Evolutionary conservation across 2,888 invertebrate genomes (phyloP).

Genomic region (Pogonocherus hispidulus): DNA sequence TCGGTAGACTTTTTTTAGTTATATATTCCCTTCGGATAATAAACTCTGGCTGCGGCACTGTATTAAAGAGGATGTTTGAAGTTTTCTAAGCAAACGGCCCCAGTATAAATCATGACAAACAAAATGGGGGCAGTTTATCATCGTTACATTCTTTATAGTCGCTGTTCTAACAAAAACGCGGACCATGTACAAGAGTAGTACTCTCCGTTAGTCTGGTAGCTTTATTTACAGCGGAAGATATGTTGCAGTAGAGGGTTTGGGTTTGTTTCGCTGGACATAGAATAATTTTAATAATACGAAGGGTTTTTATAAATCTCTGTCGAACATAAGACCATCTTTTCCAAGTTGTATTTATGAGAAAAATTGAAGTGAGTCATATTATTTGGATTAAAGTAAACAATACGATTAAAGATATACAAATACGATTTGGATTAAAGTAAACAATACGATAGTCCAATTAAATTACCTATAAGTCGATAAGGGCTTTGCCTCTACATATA

Average conservation of each 20-base stretch:
- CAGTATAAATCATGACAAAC: conserved; percentile 48
- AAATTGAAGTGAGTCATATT: too few relatives aligned
- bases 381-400: too few relatives aligned
- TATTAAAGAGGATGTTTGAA: conserved; percentile 47
- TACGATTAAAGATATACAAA: too few relatives aligned
- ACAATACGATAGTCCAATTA: too few relatives aligned
- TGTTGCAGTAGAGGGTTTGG: neutral
- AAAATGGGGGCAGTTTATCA: conserved; percentile 50
- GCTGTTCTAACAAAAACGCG: conserved; percentile 30
- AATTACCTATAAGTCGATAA: too few relatives aligned
- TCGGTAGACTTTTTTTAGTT: too few relatives aligned
- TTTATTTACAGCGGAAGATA: conserved; percentile 14
- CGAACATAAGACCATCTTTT: neutral
- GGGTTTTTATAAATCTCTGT: neutral
- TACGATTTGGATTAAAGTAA: too few relatives aligned
- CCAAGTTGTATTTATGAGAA: too few relatives aligned
- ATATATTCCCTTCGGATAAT: too few relatives aligned
- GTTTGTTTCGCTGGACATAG: neutral
- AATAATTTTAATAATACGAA: neutral
- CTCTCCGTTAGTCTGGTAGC: neutral
- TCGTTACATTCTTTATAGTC: conserved; percentile 39
- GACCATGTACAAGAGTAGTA: conserved; percentile 23
- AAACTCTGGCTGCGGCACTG: neutral
- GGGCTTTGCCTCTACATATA: too few relatives aligned
- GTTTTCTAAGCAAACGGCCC: conserved; percentile 41